Percentiles rank a stretch among this genome's conserved stretches.
These are phyloP conservation scores for Xiphophorus couchianus DNA, from an alignment of 2,113 vertebrate genomes.

Conservation along the genomic window DNA sequence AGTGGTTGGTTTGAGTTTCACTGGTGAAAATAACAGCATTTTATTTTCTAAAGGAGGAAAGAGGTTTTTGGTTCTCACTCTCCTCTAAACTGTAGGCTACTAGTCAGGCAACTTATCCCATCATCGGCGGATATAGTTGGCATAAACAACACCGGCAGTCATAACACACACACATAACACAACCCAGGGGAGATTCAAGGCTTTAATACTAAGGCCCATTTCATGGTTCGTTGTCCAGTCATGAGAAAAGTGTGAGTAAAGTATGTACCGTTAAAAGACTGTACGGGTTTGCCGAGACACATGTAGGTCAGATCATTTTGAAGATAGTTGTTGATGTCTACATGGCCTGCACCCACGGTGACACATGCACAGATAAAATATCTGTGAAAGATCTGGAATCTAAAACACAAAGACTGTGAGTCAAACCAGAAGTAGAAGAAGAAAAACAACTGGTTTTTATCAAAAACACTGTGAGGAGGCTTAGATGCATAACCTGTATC, in stretches of 20 bases:
- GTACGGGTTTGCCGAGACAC: too few species aligned
- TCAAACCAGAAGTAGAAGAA: not conserved
- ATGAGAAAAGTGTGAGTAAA: too few species aligned
- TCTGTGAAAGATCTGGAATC: not conserved
- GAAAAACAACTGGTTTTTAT: not conserved
- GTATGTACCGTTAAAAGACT: too few species aligned
- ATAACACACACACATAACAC: not conserved
- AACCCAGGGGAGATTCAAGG: not conserved
- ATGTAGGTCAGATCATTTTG: not conserved
- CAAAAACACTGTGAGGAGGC: too few species aligned
- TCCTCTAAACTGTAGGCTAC: not conserved
- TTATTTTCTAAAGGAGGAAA: not conserved
- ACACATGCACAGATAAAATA: not conserved
- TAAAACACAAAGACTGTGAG: not conserved
- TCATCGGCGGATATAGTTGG: not conserved
- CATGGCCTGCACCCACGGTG: not conserved
- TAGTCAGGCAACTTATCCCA: not conserved
- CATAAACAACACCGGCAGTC: not conserved
- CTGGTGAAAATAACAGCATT: not conserved
- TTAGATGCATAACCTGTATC: not conserved
- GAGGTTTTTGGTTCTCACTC: not conserved
- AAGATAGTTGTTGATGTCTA: not conserved
- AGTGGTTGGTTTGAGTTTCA: too few species aligned
- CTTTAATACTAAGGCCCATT: too few species aligned
- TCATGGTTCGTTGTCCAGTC: too few species aligned